These are phyloP conservation scores for Coenonympha glycerion DNA, from an alignment of 2,888 invertebrate species.

Conservation along the genomic window DNA sequence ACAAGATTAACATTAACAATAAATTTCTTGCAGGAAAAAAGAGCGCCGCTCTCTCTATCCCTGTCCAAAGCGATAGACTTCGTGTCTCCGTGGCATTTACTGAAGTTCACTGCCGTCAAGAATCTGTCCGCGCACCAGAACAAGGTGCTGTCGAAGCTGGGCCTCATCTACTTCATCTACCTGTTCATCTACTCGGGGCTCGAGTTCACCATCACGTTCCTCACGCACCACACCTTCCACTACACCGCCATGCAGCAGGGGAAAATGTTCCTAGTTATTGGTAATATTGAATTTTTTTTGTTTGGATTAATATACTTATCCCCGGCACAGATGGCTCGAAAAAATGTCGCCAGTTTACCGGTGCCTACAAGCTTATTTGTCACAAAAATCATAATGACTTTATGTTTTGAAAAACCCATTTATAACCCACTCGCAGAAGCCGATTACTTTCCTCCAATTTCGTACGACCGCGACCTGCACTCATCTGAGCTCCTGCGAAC, in stretches of 20 bases:
- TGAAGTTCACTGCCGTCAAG: slow-evolving; percentile 81
- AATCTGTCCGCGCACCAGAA: slow-evolving; percentile 78
- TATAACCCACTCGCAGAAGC: too few relatives aligned
- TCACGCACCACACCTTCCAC: slow-evolving; percentile 93
- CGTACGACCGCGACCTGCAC: too few relatives aligned
- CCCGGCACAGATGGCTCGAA: too few relatives aligned
- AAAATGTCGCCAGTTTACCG: too few relatives aligned
- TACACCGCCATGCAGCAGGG: slow-evolving; percentile 98
- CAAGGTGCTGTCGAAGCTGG: slow-evolving; percentile 79
- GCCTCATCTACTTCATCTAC: slow-evolving; percentile 90
- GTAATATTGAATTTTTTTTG: too few relatives aligned
- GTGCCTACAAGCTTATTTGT: too few relatives aligned
- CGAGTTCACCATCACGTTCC: slow-evolving; percentile 97
- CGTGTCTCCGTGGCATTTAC: slow-evolving; percentile 62
- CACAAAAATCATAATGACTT: too few relatives aligned
- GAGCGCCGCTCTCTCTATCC: slow-evolving; percentile 81
- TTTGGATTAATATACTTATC: too few relatives aligned
- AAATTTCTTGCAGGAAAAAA: slow-evolving; percentile 81
- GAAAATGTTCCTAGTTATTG: slow-evolving; percentile 96
- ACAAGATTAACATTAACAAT: too few relatives aligned
- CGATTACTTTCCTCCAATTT: too few relatives aligned
- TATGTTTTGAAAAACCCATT: too few relatives aligned
- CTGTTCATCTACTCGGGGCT: slow-evolving; percentile 96
- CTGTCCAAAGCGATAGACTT: slow-evolving; percentile 78
- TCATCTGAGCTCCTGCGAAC: too few relatives aligned